Conservation (phyloP, 2,888 invertebrate genomes). For the Odontocerum albicorne region DNA sequence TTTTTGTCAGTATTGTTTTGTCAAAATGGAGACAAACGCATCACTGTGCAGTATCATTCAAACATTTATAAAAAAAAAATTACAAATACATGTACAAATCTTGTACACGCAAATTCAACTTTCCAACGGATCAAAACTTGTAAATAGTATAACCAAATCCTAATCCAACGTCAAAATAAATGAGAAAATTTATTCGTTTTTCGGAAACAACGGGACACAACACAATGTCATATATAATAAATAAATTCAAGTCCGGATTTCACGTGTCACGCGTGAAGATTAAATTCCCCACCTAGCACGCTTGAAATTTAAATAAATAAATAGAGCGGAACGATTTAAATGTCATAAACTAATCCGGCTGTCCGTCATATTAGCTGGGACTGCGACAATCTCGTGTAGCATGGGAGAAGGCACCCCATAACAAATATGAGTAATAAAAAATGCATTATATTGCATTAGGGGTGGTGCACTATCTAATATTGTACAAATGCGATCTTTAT, state of each 20-base stretch:
- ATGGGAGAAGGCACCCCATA: constrained; percentile 5
- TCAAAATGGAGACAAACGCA: no score
- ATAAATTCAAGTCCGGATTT: constrained; percentile 12
- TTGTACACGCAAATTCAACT: no score
- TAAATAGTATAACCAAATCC: no score
- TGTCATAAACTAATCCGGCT: constrained; percentile 31
- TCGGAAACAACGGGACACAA: no score
- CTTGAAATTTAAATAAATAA: constrained; percentile 22
- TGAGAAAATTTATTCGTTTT: no score
- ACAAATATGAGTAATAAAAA: constrained; percentile 29
- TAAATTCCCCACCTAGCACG: constrained; percentile 12
- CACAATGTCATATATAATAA: no score
- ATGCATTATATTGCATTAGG: constrained; percentile 37
- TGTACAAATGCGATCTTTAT: constrained; percentile 26
- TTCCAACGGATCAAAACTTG: no score
- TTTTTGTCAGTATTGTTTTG: no score
- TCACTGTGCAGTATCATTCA: no score
- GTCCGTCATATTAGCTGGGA: constrained; percentile 28
- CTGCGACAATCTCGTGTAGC: constrained; percentile 11
- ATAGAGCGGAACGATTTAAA: constrained; percentile 19
- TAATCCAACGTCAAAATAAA: no score
- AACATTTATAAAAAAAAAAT: no score
- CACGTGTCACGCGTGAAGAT: constrained; percentile 11
- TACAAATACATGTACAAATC: no score
- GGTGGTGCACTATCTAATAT: constrained; percentile 25